Base-by-base conservation (phyloP, 2,888 invertebrate genomes). In the Deilephila porcellus region DNA sequence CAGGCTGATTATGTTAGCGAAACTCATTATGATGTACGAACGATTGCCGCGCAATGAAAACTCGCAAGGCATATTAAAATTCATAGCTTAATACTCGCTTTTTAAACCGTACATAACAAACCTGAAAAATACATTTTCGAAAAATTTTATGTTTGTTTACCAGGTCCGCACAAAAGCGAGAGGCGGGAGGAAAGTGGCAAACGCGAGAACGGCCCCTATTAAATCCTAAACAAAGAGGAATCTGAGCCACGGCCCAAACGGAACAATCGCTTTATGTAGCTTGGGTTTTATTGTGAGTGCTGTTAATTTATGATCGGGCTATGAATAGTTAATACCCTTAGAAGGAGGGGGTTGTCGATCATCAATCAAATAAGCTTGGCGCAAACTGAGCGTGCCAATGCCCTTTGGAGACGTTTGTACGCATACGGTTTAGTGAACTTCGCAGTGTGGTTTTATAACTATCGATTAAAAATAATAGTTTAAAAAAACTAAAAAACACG, bases 271-370 rank as follows among this genome's bases (percentile, higher is more conserved):
- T 59, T 67, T 72, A 74, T 74, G 64, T 73, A 73, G 60, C 72
- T 72, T 72, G 45, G 45, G 73, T 74, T 74, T 60, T 70, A 75
- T 76, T 76, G 72, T 74, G 60, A 76, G 73, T 75, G 75, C 75
- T 76, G 75, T 75, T 76, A 73, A 78, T 76, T 76, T 75, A 76
- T 76, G 74, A 73, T 70, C 45, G 64, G 62, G 76, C 75, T 71
- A 72, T 75, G 75, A 76, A 77, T 74, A 72, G 74, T 72, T 67
- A 70, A 70, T 59, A 56, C 11, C 53, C 59, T n/a, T 2, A n/a
- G 70, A n/a, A 25, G 59, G 19, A 4, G 64, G 37, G 11, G 45
- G 29, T 11, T 17, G 19, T 37, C 25, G 67, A 20, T 56, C 72
- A 74, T 74, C 74, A 74, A 74, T 74, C 72, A 74, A 59, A 64